Conservation (phyloP, 2,888 invertebrate genomes). For the Brenthis daphne region DNA sequence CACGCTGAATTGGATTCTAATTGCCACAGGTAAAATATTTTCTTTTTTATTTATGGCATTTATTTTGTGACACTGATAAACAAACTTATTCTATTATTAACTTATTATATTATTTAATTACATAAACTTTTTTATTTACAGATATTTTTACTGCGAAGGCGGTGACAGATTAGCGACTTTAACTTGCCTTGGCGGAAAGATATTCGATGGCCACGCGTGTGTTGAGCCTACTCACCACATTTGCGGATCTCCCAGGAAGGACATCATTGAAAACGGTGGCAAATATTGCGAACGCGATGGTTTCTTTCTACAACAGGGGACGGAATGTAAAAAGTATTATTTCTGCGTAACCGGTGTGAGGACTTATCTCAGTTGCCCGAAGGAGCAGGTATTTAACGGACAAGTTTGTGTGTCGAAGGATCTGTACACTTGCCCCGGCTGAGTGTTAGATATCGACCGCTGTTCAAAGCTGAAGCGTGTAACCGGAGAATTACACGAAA, state of each 20-base stretch:
- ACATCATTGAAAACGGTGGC: constrained; percentile 53
- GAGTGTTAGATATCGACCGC: constrained; percentile 43
- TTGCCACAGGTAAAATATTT: constrained; percentile 68
- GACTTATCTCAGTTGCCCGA: constrained; percentile 75
- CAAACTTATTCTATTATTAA: background rate
- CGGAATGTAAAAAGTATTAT: constrained; percentile 79
- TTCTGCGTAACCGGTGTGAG: constrained; percentile 80
- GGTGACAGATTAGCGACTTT: constrained; percentile 80
- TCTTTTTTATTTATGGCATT: background rate
- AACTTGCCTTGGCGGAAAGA: constrained; percentile 80
- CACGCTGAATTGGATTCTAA: constrained; percentile 79
- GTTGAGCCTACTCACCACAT: constrained; percentile 66
- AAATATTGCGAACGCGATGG: constrained; percentile 73
- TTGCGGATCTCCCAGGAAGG: constrained; percentile 63
- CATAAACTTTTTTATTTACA: constrained; percentile 69
- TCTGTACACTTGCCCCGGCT: constrained; percentile 75
- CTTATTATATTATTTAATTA: background rate
- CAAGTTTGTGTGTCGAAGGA: constrained; percentile 76
- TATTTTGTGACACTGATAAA: background rate
- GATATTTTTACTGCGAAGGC: constrained; percentile 83
- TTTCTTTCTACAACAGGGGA: constrained; percentile 78
- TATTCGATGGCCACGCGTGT: constrained; percentile 83
- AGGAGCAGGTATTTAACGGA: constrained; percentile 80
- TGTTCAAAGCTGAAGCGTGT: constrained; percentile 27
- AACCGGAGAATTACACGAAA: constrained; percentile 24